Evolutionary conservation across 2,888 invertebrate species (phyloP), one percentile per base, ranked within the genome.

Genomic region (Phengaris alcon): DNA sequence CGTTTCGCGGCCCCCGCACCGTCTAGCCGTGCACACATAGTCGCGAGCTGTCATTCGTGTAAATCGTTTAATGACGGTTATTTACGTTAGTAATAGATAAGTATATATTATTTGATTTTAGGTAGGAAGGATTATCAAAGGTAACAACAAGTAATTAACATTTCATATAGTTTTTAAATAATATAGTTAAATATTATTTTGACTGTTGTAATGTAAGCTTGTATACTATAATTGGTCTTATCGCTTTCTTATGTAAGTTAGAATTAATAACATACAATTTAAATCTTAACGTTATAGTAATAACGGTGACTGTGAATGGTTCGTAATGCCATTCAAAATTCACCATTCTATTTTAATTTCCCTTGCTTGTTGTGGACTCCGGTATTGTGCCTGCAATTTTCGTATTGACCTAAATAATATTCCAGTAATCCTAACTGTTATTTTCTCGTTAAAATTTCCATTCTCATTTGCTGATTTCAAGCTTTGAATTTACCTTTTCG

Each of bases 351-450:
- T 64, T 64, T 64, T 64, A 64, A 64, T 64, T 64, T 22, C 59
- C 59, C 59, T 35, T 2, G 35, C 3, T 5, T 2, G 22, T 64
- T 35, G 59, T 64, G 22, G 59, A 10, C 57, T 15, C 15, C 57
- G 57, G 57, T 15, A 59, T 44, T 35, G 64, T 64, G 64, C 35
- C 64, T 35, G 64, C 64, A 64, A 64, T 64, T 64, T 44, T 64
- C 64, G 64, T 64, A 64, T 64, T 64, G 64, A 64, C 64, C 64
- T 64, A 64, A 64, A 64, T 64, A 64, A 64, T 64, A 64, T 64
- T 64, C 64, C 35, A 64, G 64, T 64, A 35, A 64, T 64, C 64
- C 35, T 64, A 64, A 64, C 64, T 64, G 35, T 10, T 52, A 9
- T 64, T 64, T 13, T 64, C 64, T 44, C 35, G 64, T 64, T 52